Evolutionary conservation across 2,888 invertebrate genomes (phyloP).

Genomic region (Drosophila greeni): DNA sequence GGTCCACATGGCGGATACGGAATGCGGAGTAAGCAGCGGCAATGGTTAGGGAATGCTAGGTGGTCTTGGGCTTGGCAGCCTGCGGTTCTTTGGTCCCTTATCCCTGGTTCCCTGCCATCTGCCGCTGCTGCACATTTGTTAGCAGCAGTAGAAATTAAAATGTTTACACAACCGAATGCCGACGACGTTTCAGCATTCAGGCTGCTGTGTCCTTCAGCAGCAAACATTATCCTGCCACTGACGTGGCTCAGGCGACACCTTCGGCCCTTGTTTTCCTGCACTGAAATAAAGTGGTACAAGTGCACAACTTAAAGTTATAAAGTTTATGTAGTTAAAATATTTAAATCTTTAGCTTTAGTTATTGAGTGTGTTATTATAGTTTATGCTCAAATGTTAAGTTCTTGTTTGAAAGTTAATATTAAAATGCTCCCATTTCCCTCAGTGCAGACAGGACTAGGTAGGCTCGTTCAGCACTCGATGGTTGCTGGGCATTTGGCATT

Average conservation of each 20-base stretch:
- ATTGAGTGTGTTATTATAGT: no score
- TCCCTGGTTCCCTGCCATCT: constrained; percentile 19
- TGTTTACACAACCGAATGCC: constrained; percentile 70
- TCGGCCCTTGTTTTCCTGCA: constrained; percentile 12
- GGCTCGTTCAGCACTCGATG: constrained; percentile 36
- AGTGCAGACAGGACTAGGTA: constrained; percentile 5
- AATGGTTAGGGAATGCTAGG: constrained; percentile 2
- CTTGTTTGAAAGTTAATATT: no score
- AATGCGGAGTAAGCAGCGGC: constrained; percentile 2
- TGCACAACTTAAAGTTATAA: no score
- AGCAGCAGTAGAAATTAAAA: constrained; percentile 68
- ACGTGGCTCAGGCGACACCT: constrained; percentile 31
- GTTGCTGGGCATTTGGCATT: constrained; percentile 40
- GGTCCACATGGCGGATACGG: constrained; percentile 58
- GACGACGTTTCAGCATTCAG: constrained; percentile 65
- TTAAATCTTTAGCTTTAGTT: no score
- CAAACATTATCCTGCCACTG: constrained; percentile 37
- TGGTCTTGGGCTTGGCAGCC: constrained; percentile 31
- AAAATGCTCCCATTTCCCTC: neutral
- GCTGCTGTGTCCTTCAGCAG: constrained; percentile 41
- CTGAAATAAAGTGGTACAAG: neutral
- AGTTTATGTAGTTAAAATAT: no score
- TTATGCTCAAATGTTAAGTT: neutral
- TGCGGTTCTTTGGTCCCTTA: constrained; percentile 46
- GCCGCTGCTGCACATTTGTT: constrained; percentile 64